Conservation (phyloP, 2,888 invertebrate species). For the Panorpa germanica region DNA sequence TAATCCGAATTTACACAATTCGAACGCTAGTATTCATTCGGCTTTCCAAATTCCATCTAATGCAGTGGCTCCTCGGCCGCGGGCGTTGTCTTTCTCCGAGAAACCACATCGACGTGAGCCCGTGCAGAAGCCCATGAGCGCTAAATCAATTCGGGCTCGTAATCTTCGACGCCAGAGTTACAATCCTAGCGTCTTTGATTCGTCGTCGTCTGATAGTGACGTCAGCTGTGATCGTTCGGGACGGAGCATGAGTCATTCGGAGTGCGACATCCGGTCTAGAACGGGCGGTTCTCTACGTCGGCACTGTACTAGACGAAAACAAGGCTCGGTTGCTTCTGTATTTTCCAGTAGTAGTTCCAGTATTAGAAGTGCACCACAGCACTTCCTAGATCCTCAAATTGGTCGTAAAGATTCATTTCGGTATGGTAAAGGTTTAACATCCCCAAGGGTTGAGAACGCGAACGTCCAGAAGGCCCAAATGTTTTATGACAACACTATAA, state of each 20-base stretch:
- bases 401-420: no score
- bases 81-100: slow-evolving; percentile 30
- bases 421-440: no score
- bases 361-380: slow-evolving; percentile 26
- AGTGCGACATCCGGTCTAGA: slow-evolving; percentile 29
- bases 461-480: no score
- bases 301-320: slow-evolving; percentile 17
- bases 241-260: slow-evolving; percentile 30
- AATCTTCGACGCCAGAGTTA: slow-evolving; percentile 33
- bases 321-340: slow-evolving; percentile 10
- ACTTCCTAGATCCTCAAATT: no score
- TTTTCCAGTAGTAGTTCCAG: slow-evolving; percentile 26
- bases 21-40: slow-evolving; percentile 11
- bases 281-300: slow-evolving; percentile 17
- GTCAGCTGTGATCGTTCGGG: slow-evolving; percentile 30
- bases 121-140: slow-evolving; percentile 19
- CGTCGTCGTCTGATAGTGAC: slow-evolving; percentile 31
- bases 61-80: slow-evolving; percentile 19
- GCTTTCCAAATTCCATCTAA: slow-evolving; percentile 11
- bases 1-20: slow-evolving; percentile 9
- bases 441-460: no score
- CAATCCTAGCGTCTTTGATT: slow-evolving; percentile 32
- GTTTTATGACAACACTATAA: no score
- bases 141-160: slow-evolving; percentile 30
- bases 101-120: no score